Base-by-base conservation (phyloP, 1,140 invertebrate genomes). In the Drosophila fuyamai region DNA sequence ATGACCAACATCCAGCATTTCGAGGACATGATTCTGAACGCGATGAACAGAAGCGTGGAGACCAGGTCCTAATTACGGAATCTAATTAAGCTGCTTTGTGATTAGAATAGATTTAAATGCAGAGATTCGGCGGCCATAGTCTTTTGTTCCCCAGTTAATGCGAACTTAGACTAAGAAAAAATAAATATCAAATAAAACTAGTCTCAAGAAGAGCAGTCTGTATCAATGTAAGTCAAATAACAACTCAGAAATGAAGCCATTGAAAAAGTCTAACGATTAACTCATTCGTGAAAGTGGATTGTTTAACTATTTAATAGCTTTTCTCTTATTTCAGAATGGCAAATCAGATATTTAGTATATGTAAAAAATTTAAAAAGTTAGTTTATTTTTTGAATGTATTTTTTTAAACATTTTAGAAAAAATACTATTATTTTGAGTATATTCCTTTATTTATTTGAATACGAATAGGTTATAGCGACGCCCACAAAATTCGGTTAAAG, bases 1-100 rank as follows among this genome's bases (percentile, higher is more conserved):
- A 35, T 89, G 16, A 89, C 84, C n/a, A 89, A 89, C 23, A 84
- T 89, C 14, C 84, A 89, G 43, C 2, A 89, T 27, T 89, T 81
- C 35, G 51, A 66, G 5, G 29, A 38, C 2, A 51, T 89, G 32
- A 89, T 89, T 13, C 51, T 1, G 10, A 10, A 3, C 0, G 84
- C 72, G 41, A 75, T 80, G 1, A n/a, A 12, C 4, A 7, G 48
- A 1, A 88, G 83, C 40, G 4, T 41, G 2, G 56, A 58, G 0
- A 44, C 12, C 7, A 71, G 70, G 61, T 62, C 82, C 40, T 82
- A 43, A 75, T 10, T 16, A 32, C 41, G 41, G n/a, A 18, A 10
- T 16, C 12, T 38, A 14, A 32, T 47, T 70, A 18, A 62, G 36
- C 16, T 32, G 1, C 14, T 18, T 43, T 40, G 53, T 38, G 23